Evolutionary conservation across 2,113 vertebrate species (phyloP).

Genomic region (Lates calcarifer): DNA sequence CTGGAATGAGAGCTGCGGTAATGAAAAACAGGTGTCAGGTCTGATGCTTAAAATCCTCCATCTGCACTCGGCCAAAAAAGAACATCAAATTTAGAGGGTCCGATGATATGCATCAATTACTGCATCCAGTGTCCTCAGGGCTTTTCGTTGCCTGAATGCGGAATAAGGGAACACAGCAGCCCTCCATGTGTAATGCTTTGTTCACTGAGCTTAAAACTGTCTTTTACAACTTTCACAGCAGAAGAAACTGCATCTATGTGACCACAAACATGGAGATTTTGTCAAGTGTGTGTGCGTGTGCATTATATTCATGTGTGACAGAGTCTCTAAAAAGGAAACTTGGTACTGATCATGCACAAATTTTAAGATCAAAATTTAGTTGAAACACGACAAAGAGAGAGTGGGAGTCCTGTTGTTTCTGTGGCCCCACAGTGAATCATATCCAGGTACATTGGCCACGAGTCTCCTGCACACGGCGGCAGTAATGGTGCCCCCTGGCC

Average conservation of each 20-base stretch:
- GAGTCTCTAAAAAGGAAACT: neutral
- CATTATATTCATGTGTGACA: neutral
- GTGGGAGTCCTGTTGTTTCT: slow-evolving; percentile 13
- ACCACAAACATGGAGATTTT: neutral
- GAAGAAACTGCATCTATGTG: neutral
- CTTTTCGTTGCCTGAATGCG: slow-evolving; percentile 59
- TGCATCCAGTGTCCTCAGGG: slow-evolving; percentile 56
- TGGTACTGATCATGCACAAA: neutral
- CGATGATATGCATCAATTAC: slow-evolving; percentile 66
- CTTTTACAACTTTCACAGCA: neutral
- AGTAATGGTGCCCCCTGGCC: slow-evolving; percentile 76
- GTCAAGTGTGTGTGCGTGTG: neutral
- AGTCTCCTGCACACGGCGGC: slow-evolving; percentile 50
- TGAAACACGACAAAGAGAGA: slow-evolving; percentile 14
- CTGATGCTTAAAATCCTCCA: slow-evolving; percentile 54
- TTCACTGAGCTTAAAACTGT: slow-evolving; percentile 18
- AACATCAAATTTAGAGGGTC: slow-evolving; percentile 55
- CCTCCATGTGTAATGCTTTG: slow-evolving; percentile 27
- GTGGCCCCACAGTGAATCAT: slow-evolving; percentile 55
- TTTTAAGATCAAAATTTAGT: slow-evolving; percentile 19
- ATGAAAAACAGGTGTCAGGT: slow-evolving; percentile 68
- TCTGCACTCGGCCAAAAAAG: slow-evolving; percentile 48
- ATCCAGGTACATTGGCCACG: slow-evolving; percentile 64
- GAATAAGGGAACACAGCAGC: slow-evolving; percentile 44
- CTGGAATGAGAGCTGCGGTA: slow-evolving; percentile 26